Conservation (phyloP, 2,797 vertebrate species). For the Cephalopachus bancanus region DNA sequence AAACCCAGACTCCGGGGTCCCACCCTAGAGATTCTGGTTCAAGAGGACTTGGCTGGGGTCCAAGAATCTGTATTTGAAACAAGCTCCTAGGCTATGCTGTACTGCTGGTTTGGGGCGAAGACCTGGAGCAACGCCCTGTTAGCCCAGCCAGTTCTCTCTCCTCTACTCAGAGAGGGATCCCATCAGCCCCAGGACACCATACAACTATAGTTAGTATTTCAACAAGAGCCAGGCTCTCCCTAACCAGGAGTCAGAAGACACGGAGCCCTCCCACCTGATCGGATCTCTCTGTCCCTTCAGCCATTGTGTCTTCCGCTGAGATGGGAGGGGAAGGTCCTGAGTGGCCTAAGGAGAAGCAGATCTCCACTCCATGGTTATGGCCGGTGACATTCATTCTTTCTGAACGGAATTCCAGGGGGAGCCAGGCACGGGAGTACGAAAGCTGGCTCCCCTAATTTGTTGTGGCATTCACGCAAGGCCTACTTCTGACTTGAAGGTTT, state of each 20-base stretch:
- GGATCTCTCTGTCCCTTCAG: fast-evolving
- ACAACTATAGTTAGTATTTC: not conserved
- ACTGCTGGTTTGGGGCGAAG: no score
- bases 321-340: slow-evolving; percentile 5
- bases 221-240: not conserved
- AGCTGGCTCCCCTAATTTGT: slow-evolving; percentile 73
- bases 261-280: not conserved
- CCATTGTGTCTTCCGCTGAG: slow-evolving; percentile 70
- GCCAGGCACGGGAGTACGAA: slow-evolving; percentile 12
- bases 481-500: slow-evolving; percentile 83
- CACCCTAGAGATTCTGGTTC: not conserved
- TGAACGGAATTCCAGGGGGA: slow-evolving; percentile 80
- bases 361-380: slow-evolving; percentile 61
- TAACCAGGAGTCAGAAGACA: not conserved
- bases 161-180: not conserved
- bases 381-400: slow-evolving; percentile 66
- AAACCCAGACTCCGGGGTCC: not conserved
- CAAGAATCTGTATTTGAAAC: not conserved
- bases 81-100: not conserved
- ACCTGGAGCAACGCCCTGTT: fast-evolving
- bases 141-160: not conserved
- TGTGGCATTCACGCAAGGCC: slow-evolving; percentile 75
- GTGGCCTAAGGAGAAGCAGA: slow-evolving; percentile 65
- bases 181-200: not conserved
- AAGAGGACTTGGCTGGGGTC: no score